Percentiles rank a stretch among this genome's conserved stretches.
These are phyloP conservation scores for Colletes latitarsis DNA, from an alignment of 1,140 invertebrate genomes.

Conservation along the genomic window DNA sequence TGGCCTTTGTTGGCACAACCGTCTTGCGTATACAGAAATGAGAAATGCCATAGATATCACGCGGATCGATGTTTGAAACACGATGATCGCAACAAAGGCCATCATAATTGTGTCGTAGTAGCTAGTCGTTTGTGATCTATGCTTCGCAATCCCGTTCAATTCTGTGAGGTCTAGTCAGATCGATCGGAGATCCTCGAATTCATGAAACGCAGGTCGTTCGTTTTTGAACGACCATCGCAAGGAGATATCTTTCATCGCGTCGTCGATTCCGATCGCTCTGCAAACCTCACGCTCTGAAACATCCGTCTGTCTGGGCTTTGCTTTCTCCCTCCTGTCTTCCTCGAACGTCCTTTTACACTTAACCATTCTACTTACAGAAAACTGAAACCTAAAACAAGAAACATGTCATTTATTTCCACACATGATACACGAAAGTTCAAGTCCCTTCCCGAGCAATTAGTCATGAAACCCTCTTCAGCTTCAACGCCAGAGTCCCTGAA, in stretches of 20 bases:
- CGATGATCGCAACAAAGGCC: slow-evolving; percentile 45
- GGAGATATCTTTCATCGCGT: slow-evolving; percentile 10
- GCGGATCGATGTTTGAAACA: slow-evolving; percentile 21
- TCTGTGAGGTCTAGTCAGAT: slow-evolving; percentile 63
- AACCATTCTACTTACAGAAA: background rate
- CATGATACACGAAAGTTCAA: background rate
- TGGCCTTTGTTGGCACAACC: slow-evolving; percentile 28
- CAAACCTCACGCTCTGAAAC: slow-evolving; percentile 55
- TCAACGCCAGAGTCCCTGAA: background rate
- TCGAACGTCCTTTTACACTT: background rate
- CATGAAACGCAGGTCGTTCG: slow-evolving; percentile 12
- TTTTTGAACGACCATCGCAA: too few relatives aligned
- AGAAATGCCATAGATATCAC: background rate
- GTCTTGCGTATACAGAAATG: background rate
- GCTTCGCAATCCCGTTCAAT: slow-evolving; percentile 73
- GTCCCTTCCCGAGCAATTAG: background rate
- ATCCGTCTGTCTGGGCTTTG: slow-evolving; percentile 63
- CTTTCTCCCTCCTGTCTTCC: slow-evolving; percentile 34
- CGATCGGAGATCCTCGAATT: slow-evolving; percentile 64
- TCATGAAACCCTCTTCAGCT: background rate
- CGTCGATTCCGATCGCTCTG: slow-evolving; percentile 56
- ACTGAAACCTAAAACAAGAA: background rate
- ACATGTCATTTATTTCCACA: background rate
- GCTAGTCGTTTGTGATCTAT: slow-evolving; percentile 75
- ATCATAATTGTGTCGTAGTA: slow-evolving; percentile 63